Conservation (phyloP, 1,140 invertebrate genomes). For the Lordiphosa stackelbergi region DNA sequence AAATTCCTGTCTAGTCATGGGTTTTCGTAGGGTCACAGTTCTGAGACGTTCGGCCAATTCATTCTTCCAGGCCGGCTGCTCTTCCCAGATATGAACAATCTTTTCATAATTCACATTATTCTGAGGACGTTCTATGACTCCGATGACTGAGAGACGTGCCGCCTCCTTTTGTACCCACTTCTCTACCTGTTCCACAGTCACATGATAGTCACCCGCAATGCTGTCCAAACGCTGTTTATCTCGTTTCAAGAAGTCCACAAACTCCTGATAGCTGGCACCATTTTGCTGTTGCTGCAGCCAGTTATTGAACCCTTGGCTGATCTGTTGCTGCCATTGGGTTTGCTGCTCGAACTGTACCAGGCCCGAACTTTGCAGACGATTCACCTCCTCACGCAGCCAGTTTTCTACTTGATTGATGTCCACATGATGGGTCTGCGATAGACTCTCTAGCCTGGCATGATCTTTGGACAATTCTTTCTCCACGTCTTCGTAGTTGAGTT, state of each 20-base stretch:
- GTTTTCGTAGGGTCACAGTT: conserved; percentile 39
- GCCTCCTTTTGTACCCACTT: conserved; percentile 69
- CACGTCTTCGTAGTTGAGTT: conserved; percentile 54
- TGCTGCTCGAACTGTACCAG: conserved; percentile 62
- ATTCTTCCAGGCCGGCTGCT: conserved; percentile 43
- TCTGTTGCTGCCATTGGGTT: conserved; percentile 62
- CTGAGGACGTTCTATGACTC: conserved; percentile 55
- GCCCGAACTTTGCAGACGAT: conserved; percentile 59
- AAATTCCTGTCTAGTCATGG: conserved; percentile 58
- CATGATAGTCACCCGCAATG: conserved; percentile 66
- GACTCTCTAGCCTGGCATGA: conserved; percentile 44
- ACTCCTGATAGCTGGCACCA: conserved; percentile 57
- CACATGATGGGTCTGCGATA: conserved; percentile 64
- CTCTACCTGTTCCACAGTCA: conserved; percentile 72
- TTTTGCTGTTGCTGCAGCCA: conserved; percentile 64
- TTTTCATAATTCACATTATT: conserved; percentile 46
- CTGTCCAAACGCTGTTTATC: conserved; percentile 55
- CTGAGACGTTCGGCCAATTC: conserved; percentile 37
- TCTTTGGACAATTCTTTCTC: conserved; percentile 59
- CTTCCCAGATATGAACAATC: conserved; percentile 36
- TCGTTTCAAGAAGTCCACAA: conserved; percentile 57
- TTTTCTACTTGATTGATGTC: conserved; percentile 65
- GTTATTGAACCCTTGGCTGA: conserved; percentile 54
- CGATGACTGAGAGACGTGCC: conserved; percentile 57
- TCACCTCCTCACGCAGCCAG: conserved; percentile 64